Conservation (phyloP, 2,113 vertebrate genomes). For the Rhineura floridana region DNA sequence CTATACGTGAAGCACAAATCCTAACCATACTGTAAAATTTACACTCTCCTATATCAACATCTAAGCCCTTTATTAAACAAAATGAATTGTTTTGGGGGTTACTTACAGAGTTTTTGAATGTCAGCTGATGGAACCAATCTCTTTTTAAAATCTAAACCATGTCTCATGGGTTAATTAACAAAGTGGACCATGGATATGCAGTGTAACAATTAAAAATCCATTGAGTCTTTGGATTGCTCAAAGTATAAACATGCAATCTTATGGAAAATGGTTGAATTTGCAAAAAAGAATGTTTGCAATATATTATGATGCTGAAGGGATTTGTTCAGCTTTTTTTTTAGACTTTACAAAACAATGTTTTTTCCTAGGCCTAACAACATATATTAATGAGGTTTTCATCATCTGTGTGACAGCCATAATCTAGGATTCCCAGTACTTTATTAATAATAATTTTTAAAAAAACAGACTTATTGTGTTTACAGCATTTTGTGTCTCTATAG, state of each 20-base stretch:
- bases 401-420: constrained; percentile 20
- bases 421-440: constrained; percentile 23
- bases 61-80: constrained; percentile 73
- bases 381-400: constrained; percentile 34
- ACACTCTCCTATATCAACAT: constrained; percentile 41
- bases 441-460: constrained; percentile 9
- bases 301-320: neutral
- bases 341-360: constrained; percentile 9
- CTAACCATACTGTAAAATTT: constrained; percentile 30
- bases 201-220: constrained; percentile 62
- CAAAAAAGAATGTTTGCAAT: constrained; percentile 61
- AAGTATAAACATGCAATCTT: constrained; percentile 57
- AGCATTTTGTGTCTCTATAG: constrained; percentile 42
- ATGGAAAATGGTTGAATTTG: constrained; percentile 60
- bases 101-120: constrained; percentile 33
- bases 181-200: constrained; percentile 37
- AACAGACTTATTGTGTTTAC: constrained; percentile 21
- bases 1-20: constrained; percentile 55
- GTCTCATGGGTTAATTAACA: constrained; percentile 14
- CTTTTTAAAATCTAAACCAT: constrained; percentile 54
- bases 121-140: constrained; percentile 43
- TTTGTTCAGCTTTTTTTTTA: constrained; percentile 19
- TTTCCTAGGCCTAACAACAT: neutral
- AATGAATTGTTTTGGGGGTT: constrained; percentile 32
- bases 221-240: constrained; percentile 74